A percentile compares a stretch with the other conserved stretches of the same genome.
phyloP scores from a whole-genome alignment of 1,140 invertebrate genomes.

The Atopsyche davidsoni region DNA sequence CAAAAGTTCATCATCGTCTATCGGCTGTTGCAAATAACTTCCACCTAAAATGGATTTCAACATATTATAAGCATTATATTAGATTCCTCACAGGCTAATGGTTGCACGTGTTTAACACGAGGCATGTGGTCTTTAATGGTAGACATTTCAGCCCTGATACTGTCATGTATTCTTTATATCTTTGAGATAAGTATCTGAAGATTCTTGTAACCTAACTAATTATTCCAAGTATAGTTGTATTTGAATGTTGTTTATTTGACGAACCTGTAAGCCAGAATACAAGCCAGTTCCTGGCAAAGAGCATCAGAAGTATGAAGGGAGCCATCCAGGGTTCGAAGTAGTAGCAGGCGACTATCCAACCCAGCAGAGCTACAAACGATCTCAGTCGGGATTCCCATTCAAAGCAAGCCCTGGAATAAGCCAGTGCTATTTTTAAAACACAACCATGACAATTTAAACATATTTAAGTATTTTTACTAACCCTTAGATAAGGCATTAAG shows the following conservation, averaged over 20 bases:
- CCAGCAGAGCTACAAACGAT: conserved; percentile 78
- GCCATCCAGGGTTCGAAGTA: conserved; percentile 87
- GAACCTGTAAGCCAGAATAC: conserved; percentile 51
- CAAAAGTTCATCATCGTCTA: conserved; percentile 50
- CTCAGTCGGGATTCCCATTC: conserved; percentile 93
- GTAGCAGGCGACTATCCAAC: conserved; percentile 76
- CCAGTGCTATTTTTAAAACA: conserved; percentile 5
- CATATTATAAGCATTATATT: too few relatives aligned
- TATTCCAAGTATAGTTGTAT: too few relatives aligned
- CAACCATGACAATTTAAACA: conserved; percentile 6
- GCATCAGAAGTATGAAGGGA: conserved; percentile 65
- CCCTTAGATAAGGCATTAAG: too few relatives aligned
- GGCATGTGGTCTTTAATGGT: too few relatives aligned
- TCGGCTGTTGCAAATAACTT: conserved; percentile 42
- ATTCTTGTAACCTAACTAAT: too few relatives aligned
- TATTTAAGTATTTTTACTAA: too few relatives aligned
- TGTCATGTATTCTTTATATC: too few relatives aligned
- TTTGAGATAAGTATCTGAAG: too few relatives aligned
- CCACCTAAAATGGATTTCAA: conserved; percentile 37
- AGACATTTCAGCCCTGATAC: too few relatives aligned
- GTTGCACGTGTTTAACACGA: too few relatives aligned
- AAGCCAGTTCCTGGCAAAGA: conserved; percentile 61
- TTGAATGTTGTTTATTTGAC: too few relatives aligned
- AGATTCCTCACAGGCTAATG: too few relatives aligned
- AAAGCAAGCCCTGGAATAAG: conserved; percentile 74